Conservation (phyloP, 2,888 invertebrate genomes). For the Aphodius granarius region DNA sequence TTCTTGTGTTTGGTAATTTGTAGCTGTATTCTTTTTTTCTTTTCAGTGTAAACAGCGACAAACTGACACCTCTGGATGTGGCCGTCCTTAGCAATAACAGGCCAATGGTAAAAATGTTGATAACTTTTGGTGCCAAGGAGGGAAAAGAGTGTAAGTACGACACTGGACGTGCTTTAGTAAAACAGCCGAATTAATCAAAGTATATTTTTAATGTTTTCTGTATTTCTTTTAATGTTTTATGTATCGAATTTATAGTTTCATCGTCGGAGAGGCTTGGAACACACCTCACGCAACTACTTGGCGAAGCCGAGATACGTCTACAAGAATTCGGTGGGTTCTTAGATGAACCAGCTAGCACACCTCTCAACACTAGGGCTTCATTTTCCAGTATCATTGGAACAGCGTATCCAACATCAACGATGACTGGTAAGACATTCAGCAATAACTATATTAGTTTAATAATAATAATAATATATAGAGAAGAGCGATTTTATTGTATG, state of each 20-base stretch:
- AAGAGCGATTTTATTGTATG: no score
- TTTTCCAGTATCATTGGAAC: slow-evolving; percentile 62
- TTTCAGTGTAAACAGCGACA: slow-evolving; percentile 81
- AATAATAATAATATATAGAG: no score
- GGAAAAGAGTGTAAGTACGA: slow-evolving; percentile 76
- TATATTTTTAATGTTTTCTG: neutral
- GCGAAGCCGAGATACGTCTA: slow-evolving; percentile 82
- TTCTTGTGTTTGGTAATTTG: neutral
- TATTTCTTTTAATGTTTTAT: no score
- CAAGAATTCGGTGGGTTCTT: slow-evolving; percentile 71
- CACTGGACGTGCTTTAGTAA: neutral
- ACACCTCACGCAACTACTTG: slow-evolving; percentile 74
- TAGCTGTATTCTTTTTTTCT: neutral
- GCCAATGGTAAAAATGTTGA: slow-evolving; percentile 85
- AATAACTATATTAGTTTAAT: no score
- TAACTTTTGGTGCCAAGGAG: slow-evolving; percentile 84
- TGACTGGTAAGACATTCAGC: slow-evolving; percentile 45
- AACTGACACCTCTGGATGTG: slow-evolving; percentile 88
- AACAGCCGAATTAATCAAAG: neutral
- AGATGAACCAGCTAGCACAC: slow-evolving; percentile 53
- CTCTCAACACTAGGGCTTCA: slow-evolving; percentile 57
- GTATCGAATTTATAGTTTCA: slow-evolving; percentile 60
- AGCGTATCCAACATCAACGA: slow-evolving; percentile 49
- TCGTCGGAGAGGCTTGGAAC: slow-evolving; percentile 73
- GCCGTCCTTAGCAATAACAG: slow-evolving; percentile 90